phyloP scores from a whole-genome alignment of 2,888 invertebrate species.

The Brachyptera putata region DNA sequence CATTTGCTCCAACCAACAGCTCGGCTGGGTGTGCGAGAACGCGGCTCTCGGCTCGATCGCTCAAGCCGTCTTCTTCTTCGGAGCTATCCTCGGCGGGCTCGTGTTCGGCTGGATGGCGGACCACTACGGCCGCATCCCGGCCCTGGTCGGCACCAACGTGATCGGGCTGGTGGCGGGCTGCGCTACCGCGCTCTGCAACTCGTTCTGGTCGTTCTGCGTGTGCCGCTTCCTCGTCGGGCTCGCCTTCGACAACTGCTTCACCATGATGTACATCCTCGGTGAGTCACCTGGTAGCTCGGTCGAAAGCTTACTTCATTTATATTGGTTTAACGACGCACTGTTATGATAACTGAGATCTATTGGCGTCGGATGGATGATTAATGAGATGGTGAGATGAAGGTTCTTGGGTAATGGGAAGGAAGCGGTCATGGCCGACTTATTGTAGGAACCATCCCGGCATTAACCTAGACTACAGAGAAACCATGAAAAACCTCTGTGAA shows the following conservation, averaged over 20 bases:
- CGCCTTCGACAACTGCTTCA: constrained; percentile 86
- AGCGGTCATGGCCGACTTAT: no score
- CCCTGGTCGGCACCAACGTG: constrained; percentile 71
- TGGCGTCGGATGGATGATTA: no score
- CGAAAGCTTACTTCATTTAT: no score
- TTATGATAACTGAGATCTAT: no score
- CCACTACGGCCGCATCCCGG: constrained; percentile 77
- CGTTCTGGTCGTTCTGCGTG: constrained; percentile 71
- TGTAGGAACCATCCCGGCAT: no score
- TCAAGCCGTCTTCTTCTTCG: constrained; percentile 82
- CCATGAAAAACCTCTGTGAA: no score
- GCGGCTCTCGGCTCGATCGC: constrained; percentile 71
- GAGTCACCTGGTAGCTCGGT: no score
- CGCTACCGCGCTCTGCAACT: constrained; percentile 65
- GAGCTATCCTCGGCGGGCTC: constrained; percentile 80
- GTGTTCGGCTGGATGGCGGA: constrained; percentile 86
- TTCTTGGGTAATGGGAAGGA: no score
- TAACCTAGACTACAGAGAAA: no score
- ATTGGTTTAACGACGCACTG: no score
- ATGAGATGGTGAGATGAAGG: no score
- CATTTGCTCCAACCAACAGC: no score
- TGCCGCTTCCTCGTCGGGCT: constrained; percentile 82
- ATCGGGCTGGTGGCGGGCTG: constrained; percentile 67
- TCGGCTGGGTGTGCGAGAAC: constrained; percentile 84
- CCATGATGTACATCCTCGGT: constrained; percentile 92